These are phyloP conservation scores for Rhodophaea formosa DNA, from an alignment of 2,888 invertebrate species.

Conservation along the genomic window DNA sequence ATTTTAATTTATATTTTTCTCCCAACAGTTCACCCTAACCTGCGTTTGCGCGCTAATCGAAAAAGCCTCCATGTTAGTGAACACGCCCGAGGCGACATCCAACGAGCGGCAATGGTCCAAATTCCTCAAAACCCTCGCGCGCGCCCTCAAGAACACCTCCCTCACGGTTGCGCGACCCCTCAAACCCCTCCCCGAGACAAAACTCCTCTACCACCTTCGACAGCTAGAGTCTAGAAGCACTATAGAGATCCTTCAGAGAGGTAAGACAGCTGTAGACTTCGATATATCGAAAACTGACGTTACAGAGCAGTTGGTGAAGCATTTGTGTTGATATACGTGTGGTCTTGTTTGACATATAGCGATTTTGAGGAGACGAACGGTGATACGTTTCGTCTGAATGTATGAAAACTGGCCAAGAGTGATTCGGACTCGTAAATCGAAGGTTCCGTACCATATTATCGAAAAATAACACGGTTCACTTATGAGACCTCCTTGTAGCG, in stretches of 20 bases:
- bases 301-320: constrained; percentile 54
- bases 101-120: constrained; percentile 77
- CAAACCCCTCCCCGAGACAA: constrained; percentile 45
- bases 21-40: constrained; percentile 59
- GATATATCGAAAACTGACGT: constrained; percentile 64
- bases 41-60: constrained; percentile 65
- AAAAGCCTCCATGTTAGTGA: constrained; percentile 53
- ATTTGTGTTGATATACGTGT: constrained; percentile 61
- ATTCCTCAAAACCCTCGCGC: constrained; percentile 76
- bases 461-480: too few species aligned
- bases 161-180: constrained; percentile 55
- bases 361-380: neutral
- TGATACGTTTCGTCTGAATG: too few species aligned
- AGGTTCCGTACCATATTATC: too few species aligned
- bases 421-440: too few species aligned
- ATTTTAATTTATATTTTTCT: neutral
- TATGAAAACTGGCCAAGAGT: too few species aligned
- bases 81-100: constrained; percentile 65
- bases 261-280: constrained; percentile 59
- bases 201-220: constrained; percentile 53
- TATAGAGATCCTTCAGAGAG: constrained; percentile 67
- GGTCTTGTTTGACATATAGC: neutral
- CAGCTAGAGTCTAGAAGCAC: constrained; percentile 63
- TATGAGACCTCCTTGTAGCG: too few species aligned
- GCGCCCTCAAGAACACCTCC: constrained; percentile 63